Evolutionary conservation across 2,797 vertebrate species (phyloP).

Genomic region (Knipowitschia caucasica): DNA sequence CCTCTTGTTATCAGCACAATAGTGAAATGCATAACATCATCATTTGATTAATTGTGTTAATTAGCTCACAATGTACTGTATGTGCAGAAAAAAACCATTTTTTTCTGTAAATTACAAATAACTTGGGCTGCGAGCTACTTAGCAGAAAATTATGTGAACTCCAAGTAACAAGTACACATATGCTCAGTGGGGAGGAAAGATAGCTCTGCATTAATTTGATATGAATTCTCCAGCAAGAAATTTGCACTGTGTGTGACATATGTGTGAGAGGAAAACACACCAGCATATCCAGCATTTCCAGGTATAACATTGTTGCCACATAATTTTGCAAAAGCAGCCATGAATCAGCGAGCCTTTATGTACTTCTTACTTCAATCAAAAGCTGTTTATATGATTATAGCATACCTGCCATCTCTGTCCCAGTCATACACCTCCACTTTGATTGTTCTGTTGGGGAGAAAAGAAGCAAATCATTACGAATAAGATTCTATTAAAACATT

Average conservation of each 20-base stretch:
- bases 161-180: neutral
- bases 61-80: too few relatives aligned
- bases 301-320: neutral
- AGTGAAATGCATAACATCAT: too few relatives aligned
- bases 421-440: slow-evolving; percentile 89
- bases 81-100: too few relatives aligned
- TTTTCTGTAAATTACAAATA: too few relatives aligned
- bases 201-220: neutral
- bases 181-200: neutral
- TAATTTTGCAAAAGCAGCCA: neutral
- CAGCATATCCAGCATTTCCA: neutral
- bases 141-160: too few relatives aligned
- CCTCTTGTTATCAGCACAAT: too few relatives aligned
- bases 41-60: too few relatives aligned
- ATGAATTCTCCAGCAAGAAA: neutral
- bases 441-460: slow-evolving; percentile 77
- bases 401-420: slow-evolving; percentile 89
- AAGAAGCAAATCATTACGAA: slow-evolving; percentile 18
- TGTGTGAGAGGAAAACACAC: neutral
- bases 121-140: too few relatives aligned
- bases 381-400: neutral
- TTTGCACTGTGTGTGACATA: neutral
- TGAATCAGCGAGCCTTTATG: neutral
- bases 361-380: neutral
- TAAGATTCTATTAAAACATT: neutral